phyloP scores from a whole-genome alignment of 1,140 invertebrate species.

The Calycopis cecrops region DNA sequence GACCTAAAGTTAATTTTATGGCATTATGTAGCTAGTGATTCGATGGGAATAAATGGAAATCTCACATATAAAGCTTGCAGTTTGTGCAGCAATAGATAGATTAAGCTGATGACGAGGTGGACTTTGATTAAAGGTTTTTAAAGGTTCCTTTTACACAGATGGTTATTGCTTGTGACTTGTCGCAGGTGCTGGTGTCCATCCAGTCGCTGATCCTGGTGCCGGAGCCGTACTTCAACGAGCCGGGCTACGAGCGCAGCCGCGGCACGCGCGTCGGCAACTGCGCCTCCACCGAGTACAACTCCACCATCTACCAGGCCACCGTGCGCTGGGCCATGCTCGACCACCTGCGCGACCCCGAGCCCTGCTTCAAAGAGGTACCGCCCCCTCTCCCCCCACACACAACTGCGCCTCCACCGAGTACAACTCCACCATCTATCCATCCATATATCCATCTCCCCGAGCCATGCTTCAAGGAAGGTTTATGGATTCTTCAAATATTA shows the following conservation, averaged over 20 bases:
- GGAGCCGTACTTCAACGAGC: constrained; percentile 99
- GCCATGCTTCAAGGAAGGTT: constrained; percentile 94
- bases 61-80: too few relatives aligned
- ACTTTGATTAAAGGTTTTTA: too few relatives aligned
- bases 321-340: constrained; percentile 98
- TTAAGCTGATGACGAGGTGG: too few relatives aligned
- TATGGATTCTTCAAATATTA: too few relatives aligned
- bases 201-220: constrained; percentile 96
- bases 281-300: constrained; percentile 94
- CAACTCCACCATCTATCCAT: constrained; percentile 96
- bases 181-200: constrained; percentile 94
- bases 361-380: constrained; percentile 92
- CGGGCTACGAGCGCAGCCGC: constrained; percentile 94
- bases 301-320: constrained; percentile 96
- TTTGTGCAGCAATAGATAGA: too few relatives aligned
- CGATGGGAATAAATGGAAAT: too few relatives aligned
- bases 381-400: background rate
- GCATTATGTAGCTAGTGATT: too few relatives aligned
- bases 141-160: too few relatives aligned
- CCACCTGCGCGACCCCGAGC: constrained; percentile 91
- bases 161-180: too few relatives aligned
- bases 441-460: constrained; percentile 93
- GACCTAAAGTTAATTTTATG: too few relatives aligned
- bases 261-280: constrained; percentile 91
- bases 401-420: constrained; percentile 93